Conservation (phyloP, 2,888 invertebrate species). For the Drosophila infuscata region DNA sequence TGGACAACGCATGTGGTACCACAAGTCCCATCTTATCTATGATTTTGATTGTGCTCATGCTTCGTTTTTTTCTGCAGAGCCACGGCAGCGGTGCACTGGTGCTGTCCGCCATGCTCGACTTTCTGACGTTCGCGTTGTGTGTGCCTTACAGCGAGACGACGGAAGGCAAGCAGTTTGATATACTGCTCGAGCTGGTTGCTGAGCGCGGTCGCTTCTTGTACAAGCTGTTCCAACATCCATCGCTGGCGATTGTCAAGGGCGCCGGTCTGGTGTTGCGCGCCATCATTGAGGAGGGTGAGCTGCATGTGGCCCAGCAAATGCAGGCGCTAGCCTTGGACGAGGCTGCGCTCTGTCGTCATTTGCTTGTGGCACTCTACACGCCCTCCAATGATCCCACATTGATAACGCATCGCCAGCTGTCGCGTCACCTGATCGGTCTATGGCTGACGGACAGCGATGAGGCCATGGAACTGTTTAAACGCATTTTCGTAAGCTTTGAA, state of each 20-base stretch:
- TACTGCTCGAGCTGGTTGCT: constrained; percentile 96
- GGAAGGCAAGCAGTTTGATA: constrained; percentile 97
- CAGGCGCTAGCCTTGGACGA: constrained; percentile 98
- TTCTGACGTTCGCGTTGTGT: constrained; percentile 98
- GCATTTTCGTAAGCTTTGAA: constrained; percentile 91
- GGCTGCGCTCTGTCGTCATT: constrained; percentile 97
- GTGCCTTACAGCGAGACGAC: constrained; percentile 99
- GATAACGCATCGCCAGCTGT: constrained; percentile 95
- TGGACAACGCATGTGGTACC: constrained; percentile 97
- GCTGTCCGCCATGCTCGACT: constrained; percentile 98
- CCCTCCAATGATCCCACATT: constrained; percentile 92
- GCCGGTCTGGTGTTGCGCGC: constrained; percentile 99
- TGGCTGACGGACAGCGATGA: constrained; percentile 98
- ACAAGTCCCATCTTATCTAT: background rate
- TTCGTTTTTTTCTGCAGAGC: constrained; percentile 86
- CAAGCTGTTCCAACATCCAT: constrained; percentile 94
- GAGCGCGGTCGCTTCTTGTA: constrained; percentile 95
- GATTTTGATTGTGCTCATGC: background rate
- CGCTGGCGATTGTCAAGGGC: constrained; percentile 98
- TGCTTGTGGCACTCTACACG: constrained; percentile 95
- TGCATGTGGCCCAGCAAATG: constrained; percentile 96
- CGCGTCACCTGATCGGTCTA: constrained; percentile 96
- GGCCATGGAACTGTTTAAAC: constrained; percentile 93
- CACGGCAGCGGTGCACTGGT: constrained; percentile 98
- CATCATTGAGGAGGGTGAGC: constrained; percentile 98